Evolutionary conservation across 2,888 invertebrate species (phyloP).

Genomic region (Drosophila formosana): DNA sequence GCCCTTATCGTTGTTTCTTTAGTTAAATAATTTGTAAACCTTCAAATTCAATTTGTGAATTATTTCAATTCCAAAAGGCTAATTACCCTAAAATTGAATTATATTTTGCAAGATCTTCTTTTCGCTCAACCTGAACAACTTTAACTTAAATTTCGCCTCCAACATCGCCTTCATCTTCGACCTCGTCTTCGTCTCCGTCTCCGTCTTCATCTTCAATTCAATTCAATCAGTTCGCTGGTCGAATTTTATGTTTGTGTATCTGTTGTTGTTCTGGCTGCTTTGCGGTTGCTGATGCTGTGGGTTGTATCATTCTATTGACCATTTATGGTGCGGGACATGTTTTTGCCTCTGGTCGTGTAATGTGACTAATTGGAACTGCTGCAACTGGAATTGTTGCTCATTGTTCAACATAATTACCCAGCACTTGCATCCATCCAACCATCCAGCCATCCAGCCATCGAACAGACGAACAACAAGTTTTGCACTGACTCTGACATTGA

Average conservation of each 20-base stretch:
- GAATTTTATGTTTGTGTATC: background rate
- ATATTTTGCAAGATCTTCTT: background rate
- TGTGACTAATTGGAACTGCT: conserved; percentile 75
- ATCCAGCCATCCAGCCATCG: background rate
- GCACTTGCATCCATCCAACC: conserved; percentile 35
- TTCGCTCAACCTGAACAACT: background rate
- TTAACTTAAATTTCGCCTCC: background rate
- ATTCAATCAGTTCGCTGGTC: conserved; percentile 2
- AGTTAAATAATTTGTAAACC: no score
- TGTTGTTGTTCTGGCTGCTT: conserved; percentile 4
- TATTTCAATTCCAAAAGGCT: background rate
- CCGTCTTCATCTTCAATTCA: background rate
- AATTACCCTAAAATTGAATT: no score
- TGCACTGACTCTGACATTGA: conserved; percentile 28
- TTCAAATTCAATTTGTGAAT: background rate
- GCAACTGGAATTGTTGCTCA: conserved; percentile 65
- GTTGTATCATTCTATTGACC: conserved; percentile 53
- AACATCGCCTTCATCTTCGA: background rate
- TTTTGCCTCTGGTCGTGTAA: conserved; percentile 66
- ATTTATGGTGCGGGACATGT: conserved; percentile 64
- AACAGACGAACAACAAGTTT: conserved; percentile 31
- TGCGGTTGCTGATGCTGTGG: conserved; percentile 14
- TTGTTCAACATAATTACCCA: conserved; percentile 67
- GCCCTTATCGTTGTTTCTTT: background rate
- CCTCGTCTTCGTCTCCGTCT: background rate